Conservation (phyloP, 2,797 vertebrate species). For the Erpetoichthys calabaricus region DNA sequence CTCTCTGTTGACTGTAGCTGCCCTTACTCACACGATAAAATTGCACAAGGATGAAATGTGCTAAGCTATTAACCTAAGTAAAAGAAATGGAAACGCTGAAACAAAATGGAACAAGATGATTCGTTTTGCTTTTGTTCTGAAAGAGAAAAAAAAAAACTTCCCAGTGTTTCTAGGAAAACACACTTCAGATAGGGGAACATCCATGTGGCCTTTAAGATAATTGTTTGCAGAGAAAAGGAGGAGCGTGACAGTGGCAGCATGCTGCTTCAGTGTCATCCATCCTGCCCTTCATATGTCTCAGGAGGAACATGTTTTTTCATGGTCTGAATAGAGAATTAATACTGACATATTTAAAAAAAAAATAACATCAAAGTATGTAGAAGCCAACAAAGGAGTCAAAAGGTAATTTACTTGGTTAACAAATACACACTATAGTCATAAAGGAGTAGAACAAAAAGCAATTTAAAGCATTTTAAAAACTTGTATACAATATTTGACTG, state of each 20-base stretch:
- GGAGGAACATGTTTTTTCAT: background rate
- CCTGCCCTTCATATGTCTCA: slow-evolving; percentile 3
- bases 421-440: too few relatives aligned
- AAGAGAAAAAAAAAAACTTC: background rate
- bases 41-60: background rate
- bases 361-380: background rate
- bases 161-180: background rate
- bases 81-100: background rate
- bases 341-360: slow-evolving; percentile 3
- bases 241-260: background rate
- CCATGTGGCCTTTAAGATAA: slow-evolving; percentile 2
- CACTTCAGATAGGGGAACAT: background rate
- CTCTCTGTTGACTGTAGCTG: background rate
- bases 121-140: background rate
- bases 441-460: too few relatives aligned
- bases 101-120: background rate
- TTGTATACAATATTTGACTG: too few relatives aligned
- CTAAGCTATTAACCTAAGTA: background rate
- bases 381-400: too few relatives aligned
- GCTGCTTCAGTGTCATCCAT: background rate
- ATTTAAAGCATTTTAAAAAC: too few relatives aligned
- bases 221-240: background rate
- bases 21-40: background rate
- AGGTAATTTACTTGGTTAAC: too few relatives aligned
- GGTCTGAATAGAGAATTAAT: background rate